Percentiles rank a stretch among this genome's conserved stretches.
phyloP scores from a whole-genome alignment of 2,113 vertebrate species.

The Sterrhoptilus dennistouni region DNA sequence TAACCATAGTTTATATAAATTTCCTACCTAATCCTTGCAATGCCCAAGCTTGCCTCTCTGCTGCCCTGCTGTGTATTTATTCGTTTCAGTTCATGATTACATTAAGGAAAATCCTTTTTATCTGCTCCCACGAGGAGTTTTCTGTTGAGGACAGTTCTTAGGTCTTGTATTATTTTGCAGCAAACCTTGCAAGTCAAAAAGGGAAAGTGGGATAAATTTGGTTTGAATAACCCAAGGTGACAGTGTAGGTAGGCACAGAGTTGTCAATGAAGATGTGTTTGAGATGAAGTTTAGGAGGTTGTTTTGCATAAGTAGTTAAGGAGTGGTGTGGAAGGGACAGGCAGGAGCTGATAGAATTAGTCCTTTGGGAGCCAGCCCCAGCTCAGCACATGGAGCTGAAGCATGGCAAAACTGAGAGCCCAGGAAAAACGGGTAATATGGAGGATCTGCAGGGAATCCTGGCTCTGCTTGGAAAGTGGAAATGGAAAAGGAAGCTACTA shows the following conservation, averaged over 20 bases:
- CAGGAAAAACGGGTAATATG: accelerated
- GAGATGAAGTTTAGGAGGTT: not conserved
- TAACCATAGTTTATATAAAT: not conserved
- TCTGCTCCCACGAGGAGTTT: not conserved
- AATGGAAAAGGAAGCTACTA: not conserved
- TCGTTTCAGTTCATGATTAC: not conserved
- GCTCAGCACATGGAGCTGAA: not conserved
- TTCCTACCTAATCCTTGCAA: not conserved
- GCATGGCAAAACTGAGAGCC: not conserved
- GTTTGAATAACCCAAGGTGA: accelerated
- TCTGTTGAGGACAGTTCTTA: not conserved
- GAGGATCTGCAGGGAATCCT: not conserved
- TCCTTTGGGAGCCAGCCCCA: not conserved
- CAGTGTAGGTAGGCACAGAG: not conserved
- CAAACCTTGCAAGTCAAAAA: not conserved
- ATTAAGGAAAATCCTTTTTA: not conserved
- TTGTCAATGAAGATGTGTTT: not conserved
- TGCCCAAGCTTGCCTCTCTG: not conserved
- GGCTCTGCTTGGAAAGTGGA: not conserved
- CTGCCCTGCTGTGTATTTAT: not conserved
- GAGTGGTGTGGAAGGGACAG: not conserved
- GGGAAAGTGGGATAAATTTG: not conserved
- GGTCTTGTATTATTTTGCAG: not conserved
- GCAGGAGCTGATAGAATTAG: not conserved
- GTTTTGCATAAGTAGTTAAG: not conserved